Evolutionary conservation across 2,888 invertebrate genomes (phyloP), one percentile per base, ranked within the genome.

Genomic region (Cataglyphis cursor): DNA sequence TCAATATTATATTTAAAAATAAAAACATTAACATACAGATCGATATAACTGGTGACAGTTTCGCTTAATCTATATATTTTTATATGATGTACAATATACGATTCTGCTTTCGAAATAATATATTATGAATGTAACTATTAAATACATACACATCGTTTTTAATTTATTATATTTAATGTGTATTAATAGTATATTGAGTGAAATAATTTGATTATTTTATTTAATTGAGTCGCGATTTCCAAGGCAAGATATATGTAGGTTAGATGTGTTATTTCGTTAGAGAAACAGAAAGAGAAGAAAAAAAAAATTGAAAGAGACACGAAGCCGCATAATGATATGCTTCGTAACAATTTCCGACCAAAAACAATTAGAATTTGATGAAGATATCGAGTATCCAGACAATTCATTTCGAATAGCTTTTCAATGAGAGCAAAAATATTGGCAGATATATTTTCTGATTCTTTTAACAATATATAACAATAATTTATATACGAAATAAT

Each of bases 281-380:
- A 18, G 59, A 66, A 57, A 68, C 10, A 41, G 41, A 65, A 9
- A 64, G 12, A 54, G 15, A 75, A 9, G 24, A 28, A 0, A 15
- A 10, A 38, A 38, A 15, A 44, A 15, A 57, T 31, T 31, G 4
- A 5, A 6, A 31, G 31, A 31, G 31, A 31, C 31, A 6, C 5
- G 31, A 6, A 6, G 31, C 28, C 54, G n/a, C 57, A 66, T 76
- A 76, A 76, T 76, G 75, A 65, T 54, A 38, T 38, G 68, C 12
- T 41, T 57, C 12, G 54, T 57, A 76, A 76, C 54, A 66, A 76
- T 76, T 76, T 66, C 15, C 28, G 54, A 1, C 54, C 54, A 66
- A 76, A 76, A 66, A 76, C 66, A 66, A 54, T 10, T 12, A n/a
- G 66, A 66, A 76, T 76, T 76, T 68, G 41, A 57, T 76, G 76